Base-by-base conservation (phyloP, 2,113 vertebrate genomes). In the Elachura formosa region DNA sequence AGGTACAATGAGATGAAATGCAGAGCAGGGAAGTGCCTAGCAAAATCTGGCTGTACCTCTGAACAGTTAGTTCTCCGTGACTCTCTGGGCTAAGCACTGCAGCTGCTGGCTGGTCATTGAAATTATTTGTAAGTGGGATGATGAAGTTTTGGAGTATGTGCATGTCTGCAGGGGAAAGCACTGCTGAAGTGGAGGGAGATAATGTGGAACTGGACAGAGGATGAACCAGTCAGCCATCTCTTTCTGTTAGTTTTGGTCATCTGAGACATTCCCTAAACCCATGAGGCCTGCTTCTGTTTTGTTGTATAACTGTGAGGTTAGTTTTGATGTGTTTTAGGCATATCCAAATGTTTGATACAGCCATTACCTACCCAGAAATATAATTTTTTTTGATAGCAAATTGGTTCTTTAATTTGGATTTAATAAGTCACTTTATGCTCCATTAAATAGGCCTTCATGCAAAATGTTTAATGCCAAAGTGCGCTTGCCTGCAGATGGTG, bases 371-470 rank as follows among this genome's bases (percentile, higher is more conserved):
- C 43, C 52, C 66, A 93, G 87, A 93, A 71, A 91, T 66, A 43
- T 88, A 75, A 84, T 31, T 93, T 94, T 84, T 92, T 96, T 96
- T 91, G 74, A 54, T 87, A 89, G 76, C 75, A 61, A 94, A n/a
- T 94, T 89, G 76, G 84, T 93, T 45, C 66, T 56, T 89, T 67
- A 84, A 88, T 93, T 97, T 91, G 48, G 48, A 94, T 97, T 97
- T 92, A 87, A 67, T 91, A 92, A 94, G 91, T 80, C 45, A 87
- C 84, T 93, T 94, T 91, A 90, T 94, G 93, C 76, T 96, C 45
- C 75, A 81, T 97, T 97, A 93, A 96, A 96, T 96, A 96, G 64
- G 77, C 15, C 48, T 94, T 90, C 82, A 64, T 92, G 71, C 76
- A 95, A 67, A 96, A 92, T 93, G 45, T 74, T 94, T 78, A 94